Conservation (phyloP, 2,888 invertebrate species). For the Philereme transversata region DNA sequence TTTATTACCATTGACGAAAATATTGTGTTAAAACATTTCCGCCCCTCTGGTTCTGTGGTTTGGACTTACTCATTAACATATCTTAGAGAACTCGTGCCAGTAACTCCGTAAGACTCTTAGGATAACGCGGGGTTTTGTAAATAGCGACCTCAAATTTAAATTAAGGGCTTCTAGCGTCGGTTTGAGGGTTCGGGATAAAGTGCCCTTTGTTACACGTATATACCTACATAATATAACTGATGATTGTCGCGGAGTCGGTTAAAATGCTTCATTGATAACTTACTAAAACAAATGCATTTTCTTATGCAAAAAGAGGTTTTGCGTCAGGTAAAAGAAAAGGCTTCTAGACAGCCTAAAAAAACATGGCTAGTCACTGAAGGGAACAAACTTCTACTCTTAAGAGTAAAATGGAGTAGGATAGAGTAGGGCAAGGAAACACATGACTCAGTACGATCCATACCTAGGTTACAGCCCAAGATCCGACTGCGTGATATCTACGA, state of each 20-base stretch:
- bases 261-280: background rate
- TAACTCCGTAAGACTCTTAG: slow-evolving; percentile 32
- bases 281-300: no score
- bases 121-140: slow-evolving; percentile 33
- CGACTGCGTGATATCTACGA: no score
- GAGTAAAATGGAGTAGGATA: no score
- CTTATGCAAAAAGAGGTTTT: no score
- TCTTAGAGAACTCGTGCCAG: slow-evolving; percentile 41
- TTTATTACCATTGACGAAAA: no score
- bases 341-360: no score
- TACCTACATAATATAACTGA: background rate
- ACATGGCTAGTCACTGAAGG: no score
- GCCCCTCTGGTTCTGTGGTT: slow-evolving; percentile 22
- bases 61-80: slow-evolving; percentile 45
- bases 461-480: no score
- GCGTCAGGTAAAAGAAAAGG: no score
- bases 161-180: slow-evolving; percentile 26
- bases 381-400: no score
- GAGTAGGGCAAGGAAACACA: no score
- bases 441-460: no score
- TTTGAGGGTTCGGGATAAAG: slow-evolving; percentile 24
- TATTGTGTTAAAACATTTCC: background rate
- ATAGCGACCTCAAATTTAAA: slow-evolving; percentile 37
- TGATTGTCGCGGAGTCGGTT: background rate
- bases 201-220: slow-evolving; percentile 24